These are phyloP conservation scores for Nowickia ferox DNA, from an alignment of 2,888 invertebrate genomes.

Conservation along the genomic window DNA sequence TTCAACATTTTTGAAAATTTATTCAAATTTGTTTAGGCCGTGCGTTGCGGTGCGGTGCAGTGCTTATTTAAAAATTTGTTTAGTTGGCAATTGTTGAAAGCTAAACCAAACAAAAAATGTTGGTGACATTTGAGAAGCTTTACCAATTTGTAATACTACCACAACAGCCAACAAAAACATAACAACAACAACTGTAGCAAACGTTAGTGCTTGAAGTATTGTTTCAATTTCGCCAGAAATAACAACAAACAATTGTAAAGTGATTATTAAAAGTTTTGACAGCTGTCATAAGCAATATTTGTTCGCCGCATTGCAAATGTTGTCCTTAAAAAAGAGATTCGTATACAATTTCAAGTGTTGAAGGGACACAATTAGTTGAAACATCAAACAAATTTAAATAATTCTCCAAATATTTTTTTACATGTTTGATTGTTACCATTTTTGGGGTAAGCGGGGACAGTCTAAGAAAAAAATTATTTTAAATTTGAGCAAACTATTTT, in stretches of 20 bases:
- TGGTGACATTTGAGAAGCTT: slow-evolving; percentile 72
- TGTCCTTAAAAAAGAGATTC: slow-evolving; percentile 22
- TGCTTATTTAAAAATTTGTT: slow-evolving; percentile 9
- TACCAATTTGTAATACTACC: slow-evolving; percentile 68
- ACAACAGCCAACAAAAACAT: slow-evolving; percentile 6
- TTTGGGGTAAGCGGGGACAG: not conserved
- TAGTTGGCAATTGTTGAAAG: slow-evolving; percentile 30
- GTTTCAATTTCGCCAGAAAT: slow-evolving; percentile 58
- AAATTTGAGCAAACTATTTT: not conserved
- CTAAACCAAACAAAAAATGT: slow-evolving; percentile 65
- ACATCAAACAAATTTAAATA: slow-evolving; percentile 27
- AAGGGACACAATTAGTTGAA: slow-evolving; percentile 19
- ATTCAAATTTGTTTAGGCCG: slow-evolving; percentile 62
- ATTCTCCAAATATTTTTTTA: not conserved
- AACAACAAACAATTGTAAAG: slow-evolving; percentile 64
- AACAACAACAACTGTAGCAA: slow-evolving; percentile 31
- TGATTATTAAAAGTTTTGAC: slow-evolving; percentile 72
- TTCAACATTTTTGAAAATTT: slow-evolving; percentile 49
- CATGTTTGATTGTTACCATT: not conserved
- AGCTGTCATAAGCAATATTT: slow-evolving; percentile 72
- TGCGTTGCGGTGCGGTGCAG: not conserved
- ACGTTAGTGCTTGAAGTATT: slow-evolving; percentile 37
- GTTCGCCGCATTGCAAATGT: slow-evolving; percentile 27
- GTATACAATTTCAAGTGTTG: slow-evolving; percentile 41
- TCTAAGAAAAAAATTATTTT: not conserved